These are phyloP conservation scores for Spodoptera exigua DNA, from an alignment of 2,888 invertebrate species.

Conservation along the genomic window DNA sequence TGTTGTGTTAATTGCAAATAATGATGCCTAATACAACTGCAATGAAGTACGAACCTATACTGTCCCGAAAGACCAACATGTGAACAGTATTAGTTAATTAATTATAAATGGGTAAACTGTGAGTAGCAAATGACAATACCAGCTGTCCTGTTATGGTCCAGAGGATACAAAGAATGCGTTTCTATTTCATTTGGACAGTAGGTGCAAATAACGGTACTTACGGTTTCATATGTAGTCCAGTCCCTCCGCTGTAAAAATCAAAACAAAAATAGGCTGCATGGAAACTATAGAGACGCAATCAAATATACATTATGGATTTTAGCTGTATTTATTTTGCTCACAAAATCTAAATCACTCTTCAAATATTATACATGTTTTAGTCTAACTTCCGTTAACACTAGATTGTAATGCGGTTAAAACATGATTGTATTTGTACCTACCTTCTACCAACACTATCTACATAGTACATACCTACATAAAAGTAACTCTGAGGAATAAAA, in stretches of 20 bases:
- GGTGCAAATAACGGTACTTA: slow-evolving; percentile 8
- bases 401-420: slow-evolving; percentile 17
- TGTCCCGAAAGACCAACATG: slow-evolving; percentile 4
- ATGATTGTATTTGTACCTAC: slow-evolving; percentile 10
- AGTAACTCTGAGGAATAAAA: too few species aligned
- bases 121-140: slow-evolving; percentile 28
- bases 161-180: slow-evolving; percentile 24
- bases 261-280: neutral
- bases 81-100: slow-evolving; percentile 9
- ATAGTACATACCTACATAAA: neutral
- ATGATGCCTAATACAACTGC: too few species aligned
- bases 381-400: slow-evolving; percentile 25
- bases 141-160: slow-evolving; percentile 30
- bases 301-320: slow-evolving; percentile 3
- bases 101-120: slow-evolving; percentile 10
- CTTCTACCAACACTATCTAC: slow-evolving; percentile 12
- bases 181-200: slow-evolving; percentile 22
- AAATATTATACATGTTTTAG: slow-evolving; percentile 36
- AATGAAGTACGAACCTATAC: too few species aligned
- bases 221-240: neutral
- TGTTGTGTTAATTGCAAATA: too few species aligned
- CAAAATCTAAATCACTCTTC: slow-evolving; percentile 34
- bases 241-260: slow-evolving; percentile 10
- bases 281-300: slow-evolving; percentile 25
- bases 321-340: slow-evolving; percentile 31